Conservation (phyloP, 2,797 vertebrate genomes). For the Dendrocincla tyrannina region DNA sequence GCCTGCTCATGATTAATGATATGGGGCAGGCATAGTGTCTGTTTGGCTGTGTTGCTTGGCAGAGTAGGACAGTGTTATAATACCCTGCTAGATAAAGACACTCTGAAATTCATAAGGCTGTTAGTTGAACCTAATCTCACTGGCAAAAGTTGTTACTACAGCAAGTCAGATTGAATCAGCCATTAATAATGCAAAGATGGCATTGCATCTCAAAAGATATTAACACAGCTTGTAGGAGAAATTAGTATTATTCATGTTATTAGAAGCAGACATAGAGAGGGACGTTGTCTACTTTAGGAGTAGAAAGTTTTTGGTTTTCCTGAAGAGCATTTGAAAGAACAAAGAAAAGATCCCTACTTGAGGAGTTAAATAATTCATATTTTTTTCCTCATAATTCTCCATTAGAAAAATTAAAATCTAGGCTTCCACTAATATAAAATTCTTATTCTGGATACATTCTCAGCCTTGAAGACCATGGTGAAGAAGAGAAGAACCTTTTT, state of each 20-base stretch:
- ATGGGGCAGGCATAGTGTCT: background rate
- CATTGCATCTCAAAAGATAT: slow-evolving; percentile 52
- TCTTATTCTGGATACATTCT: background rate
- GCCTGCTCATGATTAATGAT: background rate
- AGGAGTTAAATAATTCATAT: rapidly evolving
- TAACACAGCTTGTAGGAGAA: slow-evolving; percentile 19
- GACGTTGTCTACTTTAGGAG: background rate
- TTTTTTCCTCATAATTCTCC: background rate
- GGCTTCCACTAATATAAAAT: background rate
- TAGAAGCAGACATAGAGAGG: background rate
- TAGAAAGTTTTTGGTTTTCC: background rate
- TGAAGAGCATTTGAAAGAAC: background rate
- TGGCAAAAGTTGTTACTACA: slow-evolving; percentile 68
- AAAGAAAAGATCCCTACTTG: background rate
- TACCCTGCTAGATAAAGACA: background rate
- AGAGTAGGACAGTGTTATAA: background rate
- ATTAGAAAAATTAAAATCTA: background rate
- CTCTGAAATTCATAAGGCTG: slow-evolving; percentile 54
- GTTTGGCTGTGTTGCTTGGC: background rate
- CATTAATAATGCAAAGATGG: slow-evolving; percentile 71
- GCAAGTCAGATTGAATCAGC: slow-evolving; percentile 49
- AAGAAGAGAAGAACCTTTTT: background rate
- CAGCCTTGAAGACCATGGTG: background rate
- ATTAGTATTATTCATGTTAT: slow-evolving; percentile 33
- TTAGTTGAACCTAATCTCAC: slow-evolving; percentile 54